phyloP scores from a whole-genome alignment of 1,140 invertebrate genomes.

The Lethocerus indicus region DNA sequence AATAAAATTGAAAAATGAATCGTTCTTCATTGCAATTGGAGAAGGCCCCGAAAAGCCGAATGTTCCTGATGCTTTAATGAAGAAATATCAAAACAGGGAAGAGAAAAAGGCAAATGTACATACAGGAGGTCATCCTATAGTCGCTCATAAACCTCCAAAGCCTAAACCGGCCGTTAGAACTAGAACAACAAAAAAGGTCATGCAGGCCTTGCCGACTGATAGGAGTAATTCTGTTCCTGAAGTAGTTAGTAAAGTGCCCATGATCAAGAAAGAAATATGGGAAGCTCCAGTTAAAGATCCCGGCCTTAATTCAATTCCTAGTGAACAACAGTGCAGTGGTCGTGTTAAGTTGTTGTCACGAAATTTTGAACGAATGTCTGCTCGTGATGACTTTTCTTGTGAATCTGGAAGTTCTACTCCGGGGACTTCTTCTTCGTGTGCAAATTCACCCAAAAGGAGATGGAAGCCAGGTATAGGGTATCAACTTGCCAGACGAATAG shows the following conservation, averaged over 20 bases:
- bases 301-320: constrained; percentile 14
- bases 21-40: constrained; percentile 19
- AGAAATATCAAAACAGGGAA: constrained; percentile 15
- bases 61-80: constrained; percentile 10
- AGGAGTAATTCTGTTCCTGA: not conserved
- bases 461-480: constrained; percentile 25
- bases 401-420: constrained; percentile 41
- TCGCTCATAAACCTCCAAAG: constrained; percentile 31
- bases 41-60: constrained; percentile 10
- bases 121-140: constrained; percentile 22
- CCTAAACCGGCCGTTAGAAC: constrained; percentile 25
- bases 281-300: constrained; percentile 13
- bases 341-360: constrained; percentile 18
- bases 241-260: not conserved
- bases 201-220: constrained; percentile 1
- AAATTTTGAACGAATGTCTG: constrained; percentile 23
- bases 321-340: constrained; percentile 8
- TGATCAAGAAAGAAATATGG: constrained; percentile 20
- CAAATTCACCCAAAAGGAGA: constrained; percentile 40
- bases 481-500: constrained; percentile 22
- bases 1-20: constrained; percentile 19
- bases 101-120: constrained; percentile 13
- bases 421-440: constrained; percentile 37
- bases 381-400: constrained; percentile 11
- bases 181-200: constrained; percentile 18